A percentile compares a stretch with the other conserved stretches of the same genome.
phyloP scores from a whole-genome alignment of 1,140 invertebrate genomes.

The Drosophila ambigua region DNA sequence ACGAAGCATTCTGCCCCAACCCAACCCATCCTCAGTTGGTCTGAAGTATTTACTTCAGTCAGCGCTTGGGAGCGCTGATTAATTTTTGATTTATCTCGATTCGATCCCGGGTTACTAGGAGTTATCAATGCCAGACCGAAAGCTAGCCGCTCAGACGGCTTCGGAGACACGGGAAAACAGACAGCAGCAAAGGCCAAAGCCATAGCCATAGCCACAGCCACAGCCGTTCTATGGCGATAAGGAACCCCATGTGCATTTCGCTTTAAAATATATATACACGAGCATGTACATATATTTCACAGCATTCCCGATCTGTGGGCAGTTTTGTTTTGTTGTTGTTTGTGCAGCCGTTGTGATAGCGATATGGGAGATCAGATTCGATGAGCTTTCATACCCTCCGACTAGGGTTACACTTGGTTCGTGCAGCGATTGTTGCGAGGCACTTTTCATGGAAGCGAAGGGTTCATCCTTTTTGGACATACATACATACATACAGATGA shows the following conservation, averaged over 20 bases:
- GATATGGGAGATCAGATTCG: constrained; percentile 7
- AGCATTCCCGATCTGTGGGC: constrained; percentile 5
- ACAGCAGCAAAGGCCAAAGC: background rate
- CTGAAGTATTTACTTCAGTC: constrained; percentile 35
- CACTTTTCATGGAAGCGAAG: too few relatives aligned
- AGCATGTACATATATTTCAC: background rate
- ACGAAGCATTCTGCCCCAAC: constrained; percentile 20
- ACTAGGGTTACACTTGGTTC: background rate
- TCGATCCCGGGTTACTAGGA: constrained; percentile 57
- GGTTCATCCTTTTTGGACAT: too few relatives aligned
- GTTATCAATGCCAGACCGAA: constrained; percentile 69
- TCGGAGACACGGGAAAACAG: constrained; percentile 12
- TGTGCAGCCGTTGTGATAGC: constrained; percentile 4
- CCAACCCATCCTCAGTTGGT: constrained; percentile 22
- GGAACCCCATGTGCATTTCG: constrained; percentile 48
- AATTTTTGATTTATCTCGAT: constrained; percentile 70
- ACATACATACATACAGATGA: too few relatives aligned
- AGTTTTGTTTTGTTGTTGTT: constrained; percentile 8
- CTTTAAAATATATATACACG: background rate
- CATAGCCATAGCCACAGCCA: constrained; percentile 1
- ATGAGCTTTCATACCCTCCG: constrained; percentile 1
- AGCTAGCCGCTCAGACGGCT: constrained; percentile 29
- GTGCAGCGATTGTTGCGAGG: too few relatives aligned
- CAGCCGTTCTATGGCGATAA: constrained; percentile 38
- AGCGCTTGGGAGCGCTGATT: constrained; percentile 45